A percentile compares a stretch with the other conserved stretches of the same genome.
Conservation (phyloP, 2,888 invertebrate genomes). For the Zygaena filipendulae region DNA sequence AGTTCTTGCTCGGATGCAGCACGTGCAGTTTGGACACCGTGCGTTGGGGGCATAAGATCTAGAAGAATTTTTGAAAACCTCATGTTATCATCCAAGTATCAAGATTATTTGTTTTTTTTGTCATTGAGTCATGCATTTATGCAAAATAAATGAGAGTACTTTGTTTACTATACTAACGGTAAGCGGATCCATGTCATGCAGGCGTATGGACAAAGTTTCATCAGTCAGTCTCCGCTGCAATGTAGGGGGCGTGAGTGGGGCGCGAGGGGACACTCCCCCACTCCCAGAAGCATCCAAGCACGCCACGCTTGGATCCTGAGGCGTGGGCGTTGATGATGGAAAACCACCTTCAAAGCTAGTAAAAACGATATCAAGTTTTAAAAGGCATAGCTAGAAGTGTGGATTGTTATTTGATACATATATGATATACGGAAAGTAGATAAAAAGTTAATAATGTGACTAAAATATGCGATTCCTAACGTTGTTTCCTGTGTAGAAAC, state of each 20-base stretch:
- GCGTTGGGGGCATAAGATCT: conserved; percentile 73
- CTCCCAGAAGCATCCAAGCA: conserved; percentile 21
- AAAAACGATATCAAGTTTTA: too few relatives aligned
- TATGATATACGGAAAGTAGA: neutral
- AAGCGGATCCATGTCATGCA: conserved; percentile 72
- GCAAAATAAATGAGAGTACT: too few relatives aligned
- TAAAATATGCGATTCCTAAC: too few relatives aligned
- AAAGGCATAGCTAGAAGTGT: neutral
- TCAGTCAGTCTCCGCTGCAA: conserved; percentile 73
- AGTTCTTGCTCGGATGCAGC: conserved; percentile 70
- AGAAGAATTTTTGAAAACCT: conserved; percentile 4
- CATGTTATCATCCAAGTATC: neutral
- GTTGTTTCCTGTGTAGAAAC: too few relatives aligned
- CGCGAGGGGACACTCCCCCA: conserved; percentile 22
- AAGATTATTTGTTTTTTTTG: too few relatives aligned
- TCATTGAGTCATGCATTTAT: too few relatives aligned
- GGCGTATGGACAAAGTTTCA: conserved; percentile 71
- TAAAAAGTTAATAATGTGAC: too few relatives aligned
- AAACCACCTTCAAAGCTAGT: conserved; percentile 65
- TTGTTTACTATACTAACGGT: too few relatives aligned
- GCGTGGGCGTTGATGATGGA: neutral
- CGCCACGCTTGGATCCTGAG: neutral
- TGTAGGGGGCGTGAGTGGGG: conserved; percentile 54
- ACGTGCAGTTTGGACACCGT: conserved; percentile 73
- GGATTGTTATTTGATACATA: conserved; percentile 5